Evolutionary conservation across 1,140 invertebrate genomes (phyloP), one percentile per base, ranked within the genome.

Genomic region (Drosophila dunni): DNA sequence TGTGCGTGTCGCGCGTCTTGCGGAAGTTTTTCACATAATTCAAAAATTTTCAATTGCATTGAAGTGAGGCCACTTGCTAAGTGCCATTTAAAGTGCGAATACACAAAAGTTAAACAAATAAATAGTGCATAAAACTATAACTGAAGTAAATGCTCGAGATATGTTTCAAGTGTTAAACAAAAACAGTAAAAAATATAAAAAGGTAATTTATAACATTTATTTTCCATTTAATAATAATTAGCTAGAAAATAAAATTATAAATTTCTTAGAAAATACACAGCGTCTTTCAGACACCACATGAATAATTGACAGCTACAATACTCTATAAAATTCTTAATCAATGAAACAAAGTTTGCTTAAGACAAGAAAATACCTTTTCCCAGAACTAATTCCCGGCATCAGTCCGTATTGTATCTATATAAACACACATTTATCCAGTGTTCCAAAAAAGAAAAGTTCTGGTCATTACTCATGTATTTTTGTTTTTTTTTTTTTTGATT

Each of bases 21-120:
- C 78, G 81, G 70, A 86, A 86, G 75, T 48, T 58, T 62, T 68
- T 36, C 33, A 36, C 70, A 50, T 46, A 70, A 81, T 68, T 46
- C 13, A 38, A 38, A 29, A 24, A 45, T 53, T 79, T 79, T 78
- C 48, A 69, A 69, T 77, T 80, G 45, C 46, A 57, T 6, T 71
- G 44, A 77, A 83, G 79, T 79, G 75, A 75, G 70, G 50, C 66
- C n/a, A 40, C 34, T 58, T 29, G 36, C 13, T 33, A 7, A 45
- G n/a, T 9, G n/a, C 13, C 48, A 33, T 51, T 15, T n/a, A 20
- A 45, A 46, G 34, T 62, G n/a, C 20, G 6, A 56, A 24, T 13
- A 40, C 17, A 42, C 0, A 1, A 56, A 56, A 56, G 24, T 2
- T 2, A 46, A 20, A 36, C 33, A 62, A 38, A 38, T 60, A 11